These are phyloP conservation scores for Acromyrmex heyeri DNA, from an alignment of 1,140 invertebrate species.

Conservation along the genomic window DNA sequence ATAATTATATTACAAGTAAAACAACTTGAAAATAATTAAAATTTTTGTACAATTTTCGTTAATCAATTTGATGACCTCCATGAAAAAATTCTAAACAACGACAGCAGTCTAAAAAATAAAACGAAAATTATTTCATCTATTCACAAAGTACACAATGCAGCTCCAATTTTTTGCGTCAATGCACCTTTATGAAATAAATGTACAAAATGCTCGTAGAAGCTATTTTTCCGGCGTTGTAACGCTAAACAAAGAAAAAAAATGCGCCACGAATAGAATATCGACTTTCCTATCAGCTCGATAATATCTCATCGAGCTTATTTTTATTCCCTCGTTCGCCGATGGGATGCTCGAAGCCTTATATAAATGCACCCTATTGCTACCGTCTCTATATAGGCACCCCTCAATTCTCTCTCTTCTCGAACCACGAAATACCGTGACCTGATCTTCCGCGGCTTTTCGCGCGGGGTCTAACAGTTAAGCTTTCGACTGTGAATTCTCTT, in stretches of 20 bases:
- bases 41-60: background rate
- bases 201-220: background rate
- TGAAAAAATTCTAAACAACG: background rate
- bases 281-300: conserved; percentile 62
- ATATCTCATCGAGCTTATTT: conserved; percentile 74
- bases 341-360: conserved; percentile 62
- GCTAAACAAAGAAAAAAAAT: background rate
- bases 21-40: background rate
- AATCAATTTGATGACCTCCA: too few relatives aligned
- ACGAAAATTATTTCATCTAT: conserved; percentile 9
- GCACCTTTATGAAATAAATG: background rate
- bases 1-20: background rate
- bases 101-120: background rate
- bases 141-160: background rate
- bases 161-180: background rate
- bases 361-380: conserved; percentile 77
- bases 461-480: conserved; percentile 56
- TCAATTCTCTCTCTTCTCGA: background rate
- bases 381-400: conserved; percentile 17
- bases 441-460: conserved; percentile 47
- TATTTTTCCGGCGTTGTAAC: background rate
- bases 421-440: conserved; percentile 59
- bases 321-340: conserved; percentile 43
- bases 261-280: conserved; percentile 34
- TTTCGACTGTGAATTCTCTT: conserved; percentile 40